Evolutionary conservation across 2,113 vertebrate genomes (phyloP).

Genomic region (Heterotilapia buettikoferi): DNA sequence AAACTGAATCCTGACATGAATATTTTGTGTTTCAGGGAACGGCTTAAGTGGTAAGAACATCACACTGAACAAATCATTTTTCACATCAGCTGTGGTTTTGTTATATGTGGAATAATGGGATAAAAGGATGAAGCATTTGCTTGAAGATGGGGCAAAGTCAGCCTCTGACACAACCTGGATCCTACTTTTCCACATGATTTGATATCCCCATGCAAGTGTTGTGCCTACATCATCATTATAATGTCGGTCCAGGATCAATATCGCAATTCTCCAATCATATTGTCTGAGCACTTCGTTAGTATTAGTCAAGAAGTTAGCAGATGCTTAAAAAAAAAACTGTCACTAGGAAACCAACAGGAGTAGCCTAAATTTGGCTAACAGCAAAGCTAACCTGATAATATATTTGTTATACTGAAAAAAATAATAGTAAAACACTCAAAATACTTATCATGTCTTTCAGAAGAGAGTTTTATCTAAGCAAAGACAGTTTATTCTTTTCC

Average conservation of each 20-base stretch:
- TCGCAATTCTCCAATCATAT: rapidly evolving
- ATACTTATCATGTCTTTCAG: rapidly evolving
- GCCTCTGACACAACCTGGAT: not conserved
- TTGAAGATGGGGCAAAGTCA: rapidly evolving
- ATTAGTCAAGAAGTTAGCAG: not conserved
- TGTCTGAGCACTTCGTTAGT: rapidly evolving
- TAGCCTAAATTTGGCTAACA: not conserved
- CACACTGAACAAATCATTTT: not conserved
- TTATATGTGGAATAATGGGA: rapidly evolving
- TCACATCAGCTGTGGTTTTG: not conserved
- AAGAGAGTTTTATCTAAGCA: not conserved
- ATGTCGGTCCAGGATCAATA: not conserved
- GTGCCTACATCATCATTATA: rapidly evolving
- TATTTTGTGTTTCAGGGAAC: not conserved
- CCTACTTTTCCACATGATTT: rapidly evolving
- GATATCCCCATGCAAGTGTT: rapidly evolving
- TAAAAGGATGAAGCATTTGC: rapidly evolving
- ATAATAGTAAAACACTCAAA: rapidly evolving
- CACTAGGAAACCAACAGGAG: rapidly evolving
- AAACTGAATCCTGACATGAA: rapidly evolving
- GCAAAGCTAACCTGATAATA: rapidly evolving
- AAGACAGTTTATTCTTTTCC: not conserved
- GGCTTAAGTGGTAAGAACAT: not conserved
- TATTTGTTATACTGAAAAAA: rapidly evolving
- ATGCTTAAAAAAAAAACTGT: not conserved